Evolutionary conservation across 2,888 invertebrate genomes (phyloP), one percentile per base, ranked within the genome.

Genomic region (Anoncus sp.): DNA sequence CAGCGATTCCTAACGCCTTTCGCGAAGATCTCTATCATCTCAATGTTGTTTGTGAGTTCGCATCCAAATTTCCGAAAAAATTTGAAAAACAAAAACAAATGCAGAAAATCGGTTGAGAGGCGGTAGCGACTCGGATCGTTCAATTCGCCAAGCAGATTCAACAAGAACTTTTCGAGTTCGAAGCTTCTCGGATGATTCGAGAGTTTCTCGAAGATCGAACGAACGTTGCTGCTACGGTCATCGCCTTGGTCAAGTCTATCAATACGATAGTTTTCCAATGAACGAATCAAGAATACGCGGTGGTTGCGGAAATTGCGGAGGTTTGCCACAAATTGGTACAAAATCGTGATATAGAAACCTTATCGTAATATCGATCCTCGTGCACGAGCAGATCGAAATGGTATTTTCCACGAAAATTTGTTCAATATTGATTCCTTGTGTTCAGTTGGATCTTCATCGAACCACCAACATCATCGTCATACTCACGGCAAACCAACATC

Each of bases 11-110:
- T 12, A 95, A 95, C 60, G 94, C 95, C 72, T 94, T 94, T 83
- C 93, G 97, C 73, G 97, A 97, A 87, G 97, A 97, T 92, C 94
- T 94, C 35, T 95, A 96, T 91, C 94, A 94, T 88, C 92, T 98
- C 83, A 97, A 97, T 92, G 96, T 98, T 85, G 96, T 97, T 87
- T 98, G 97, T 98, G 93, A 97, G 97, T 96, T 91, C n/a, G 55
- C 14, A 51, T 22, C 14, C 18, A 60, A 45, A 16, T 63, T 57
- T 77, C 24, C 31, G 43, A 24, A 47, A 70, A 27, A 24, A 22
- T 10, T 16, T 35, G 35, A 38, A 38, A 12, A 38, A 4, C 22
- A 14, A 22, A 57, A 59, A 38, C 18, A 20, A 31, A 49, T 35
- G 16, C 38, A 67, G 79, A 24, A 69, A 59, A 59, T 43, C 69